These are phyloP conservation scores for Nipponia nippon DNA, from an alignment of 2,113 vertebrate genomes.

Conservation along the genomic window DNA sequence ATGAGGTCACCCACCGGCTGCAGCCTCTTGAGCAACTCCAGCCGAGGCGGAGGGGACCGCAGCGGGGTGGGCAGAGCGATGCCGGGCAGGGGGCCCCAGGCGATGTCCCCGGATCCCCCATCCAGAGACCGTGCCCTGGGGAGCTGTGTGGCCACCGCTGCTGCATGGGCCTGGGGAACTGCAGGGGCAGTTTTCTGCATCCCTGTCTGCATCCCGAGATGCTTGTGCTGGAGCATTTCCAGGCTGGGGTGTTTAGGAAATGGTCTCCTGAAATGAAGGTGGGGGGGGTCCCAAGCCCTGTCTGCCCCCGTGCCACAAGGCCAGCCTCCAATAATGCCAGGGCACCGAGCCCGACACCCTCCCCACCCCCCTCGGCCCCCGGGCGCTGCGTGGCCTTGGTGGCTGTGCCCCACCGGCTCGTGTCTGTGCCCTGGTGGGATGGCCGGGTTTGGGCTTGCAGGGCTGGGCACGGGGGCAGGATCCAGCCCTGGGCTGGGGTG, in stretches of 20 bases:
- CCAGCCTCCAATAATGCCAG: accelerated
- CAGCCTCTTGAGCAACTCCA: slow-evolving; percentile 29
- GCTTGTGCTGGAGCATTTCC: background rate
- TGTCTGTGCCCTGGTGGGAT: background rate
- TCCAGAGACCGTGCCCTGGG: accelerated
- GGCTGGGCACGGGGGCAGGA: background rate
- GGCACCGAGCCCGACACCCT: background rate
- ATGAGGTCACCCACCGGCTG: slow-evolving; percentile 11
- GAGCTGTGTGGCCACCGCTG: background rate
- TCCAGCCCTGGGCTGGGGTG: background rate
- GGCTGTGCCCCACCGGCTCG: accelerated
- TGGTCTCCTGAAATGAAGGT: background rate
- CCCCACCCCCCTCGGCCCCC: accelerated
- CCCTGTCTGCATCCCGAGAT: background rate
- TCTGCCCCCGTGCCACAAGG: background rate
- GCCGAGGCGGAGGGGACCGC: background rate
- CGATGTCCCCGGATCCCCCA: background rate
- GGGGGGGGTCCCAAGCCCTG: background rate
- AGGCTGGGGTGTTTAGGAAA: background rate
- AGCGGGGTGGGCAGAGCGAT: background rate
- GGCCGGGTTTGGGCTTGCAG: background rate
- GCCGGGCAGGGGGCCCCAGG: accelerated
- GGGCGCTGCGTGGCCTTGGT: accelerated
- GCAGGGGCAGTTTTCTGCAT: accelerated
- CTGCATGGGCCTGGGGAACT: background rate